Evolutionary conservation across 1,140 invertebrate genomes (phyloP).

Genomic region (Pachyrhynchus sulphureomaculatus): DNA sequence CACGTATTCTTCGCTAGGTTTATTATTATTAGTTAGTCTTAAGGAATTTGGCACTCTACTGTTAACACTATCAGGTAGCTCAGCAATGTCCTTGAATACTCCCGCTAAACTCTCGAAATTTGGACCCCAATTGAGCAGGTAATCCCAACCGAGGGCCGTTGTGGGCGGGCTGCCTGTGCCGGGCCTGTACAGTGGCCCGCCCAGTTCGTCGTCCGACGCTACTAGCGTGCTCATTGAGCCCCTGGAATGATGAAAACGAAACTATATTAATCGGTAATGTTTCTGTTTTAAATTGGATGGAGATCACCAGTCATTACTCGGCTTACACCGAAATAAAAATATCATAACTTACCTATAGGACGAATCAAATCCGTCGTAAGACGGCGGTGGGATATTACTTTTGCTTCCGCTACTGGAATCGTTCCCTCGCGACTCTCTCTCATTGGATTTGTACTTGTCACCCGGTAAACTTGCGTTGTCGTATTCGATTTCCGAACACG

Average conservation of each 20-base stretch:
- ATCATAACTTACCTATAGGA: slow-evolving; percentile 63
- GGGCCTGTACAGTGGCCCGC: slow-evolving; percentile 71
- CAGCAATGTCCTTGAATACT: slow-evolving; percentile 94
- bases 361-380: slow-evolving; percentile 89
- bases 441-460: slow-evolving; percentile 77
- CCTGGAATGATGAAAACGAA: slow-evolving; percentile 46
- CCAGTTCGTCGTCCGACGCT: slow-evolving; percentile 87
- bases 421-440: slow-evolving; percentile 61
- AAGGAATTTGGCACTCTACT: slow-evolving; percentile 63
- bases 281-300: neutral
- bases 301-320: no score
- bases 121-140: slow-evolving; percentile 92
- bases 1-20: slow-evolving; percentile 80
- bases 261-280: neutral
- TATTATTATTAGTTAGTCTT: slow-evolving; percentile 59
- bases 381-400: slow-evolving; percentile 65
- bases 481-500: slow-evolving; percentile 97
- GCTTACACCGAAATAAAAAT: no score
- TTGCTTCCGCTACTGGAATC: slow-evolving; percentile 57
- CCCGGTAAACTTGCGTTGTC: slow-evolving; percentile 83
- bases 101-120: slow-evolving; percentile 93
- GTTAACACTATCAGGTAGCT: slow-evolving; percentile 80
- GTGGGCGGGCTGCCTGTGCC: slow-evolving; percentile 74
- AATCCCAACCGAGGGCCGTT: slow-evolving; percentile 84
- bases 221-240: slow-evolving; percentile 90